Percentiles rank a stretch among this genome's conserved stretches.
Conservation (phyloP, 2,113 vertebrate species). For the Ceyx cyanopectus region DNA sequence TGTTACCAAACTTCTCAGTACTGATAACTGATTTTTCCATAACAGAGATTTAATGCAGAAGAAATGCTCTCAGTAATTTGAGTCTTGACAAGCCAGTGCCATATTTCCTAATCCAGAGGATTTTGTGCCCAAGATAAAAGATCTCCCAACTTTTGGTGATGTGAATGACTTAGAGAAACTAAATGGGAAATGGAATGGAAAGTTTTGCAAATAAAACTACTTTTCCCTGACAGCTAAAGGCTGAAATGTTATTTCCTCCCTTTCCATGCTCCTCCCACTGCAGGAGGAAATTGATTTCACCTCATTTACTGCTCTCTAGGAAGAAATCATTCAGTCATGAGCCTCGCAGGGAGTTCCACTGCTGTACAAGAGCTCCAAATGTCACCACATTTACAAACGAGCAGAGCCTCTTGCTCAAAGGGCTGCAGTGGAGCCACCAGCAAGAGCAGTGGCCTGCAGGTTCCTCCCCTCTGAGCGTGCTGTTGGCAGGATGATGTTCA, state of each 20-base stretch:
- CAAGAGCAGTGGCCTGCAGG: neutral
- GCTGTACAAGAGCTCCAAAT: constrained; percentile 77
- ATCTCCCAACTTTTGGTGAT: neutral
- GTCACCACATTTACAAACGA: constrained; percentile 76
- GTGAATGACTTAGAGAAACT: neutral
- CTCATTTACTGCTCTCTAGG: constrained; percentile 75
- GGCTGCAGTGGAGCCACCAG: constrained; percentile 12
- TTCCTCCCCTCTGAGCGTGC: constrained; percentile 18
- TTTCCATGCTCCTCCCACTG: neutral
- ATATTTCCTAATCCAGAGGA: neutral
- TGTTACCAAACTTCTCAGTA: neutral
- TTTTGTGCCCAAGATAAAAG: neutral
- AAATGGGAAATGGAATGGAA: neutral
- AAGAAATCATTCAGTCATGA: constrained; percentile 67
- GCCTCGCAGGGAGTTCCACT: constrained; percentile 65
- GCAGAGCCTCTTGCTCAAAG: constrained; percentile 63
- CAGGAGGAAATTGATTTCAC: constrained; percentile 67
- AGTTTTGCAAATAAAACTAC: neutral
- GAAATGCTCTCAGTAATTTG: neutral
- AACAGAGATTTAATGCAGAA: neutral
- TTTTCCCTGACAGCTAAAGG: neutral
- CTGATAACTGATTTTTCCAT: neutral
- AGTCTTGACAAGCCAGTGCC: neutral
- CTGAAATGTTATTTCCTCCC: neutral
- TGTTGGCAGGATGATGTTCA: constrained; percentile 27